A percentile compares a stretch with the other conserved stretches of the same genome.
Conservation (phyloP, 2,797 vertebrate genomes). For the Pseudomugil tenellus region DNA sequence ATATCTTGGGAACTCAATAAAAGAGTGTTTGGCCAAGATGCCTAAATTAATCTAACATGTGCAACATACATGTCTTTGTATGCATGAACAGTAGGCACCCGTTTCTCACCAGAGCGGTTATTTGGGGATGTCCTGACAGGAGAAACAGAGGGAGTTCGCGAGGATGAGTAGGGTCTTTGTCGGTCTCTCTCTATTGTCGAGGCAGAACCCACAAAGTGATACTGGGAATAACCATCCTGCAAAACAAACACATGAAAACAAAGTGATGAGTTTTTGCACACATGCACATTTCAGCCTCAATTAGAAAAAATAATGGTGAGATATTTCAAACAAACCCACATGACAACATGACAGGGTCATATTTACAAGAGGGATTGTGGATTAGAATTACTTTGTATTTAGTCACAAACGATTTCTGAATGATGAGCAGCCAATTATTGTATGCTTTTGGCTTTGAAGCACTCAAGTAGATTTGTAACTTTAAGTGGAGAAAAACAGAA, state of each 20-base stretch:
- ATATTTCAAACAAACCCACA: background rate
- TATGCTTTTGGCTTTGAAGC: background rate
- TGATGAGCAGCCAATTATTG: background rate
- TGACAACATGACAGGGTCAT: background rate
- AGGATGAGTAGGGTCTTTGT: constrained; percentile 97
- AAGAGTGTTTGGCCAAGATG: background rate
- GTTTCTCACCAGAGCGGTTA: constrained; percentile 94
- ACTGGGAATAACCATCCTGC: constrained; percentile 98
- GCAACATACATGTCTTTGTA: no score
- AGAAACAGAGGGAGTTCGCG: constrained; percentile 96
- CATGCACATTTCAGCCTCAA: constrained; percentile 2
- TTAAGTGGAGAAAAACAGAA: background rate
- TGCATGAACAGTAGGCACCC: background rate
- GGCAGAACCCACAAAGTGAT: constrained; percentile 98
- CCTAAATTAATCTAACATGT: no score
- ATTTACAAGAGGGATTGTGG: background rate
- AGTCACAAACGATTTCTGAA: background rate
- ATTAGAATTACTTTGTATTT: background rate
- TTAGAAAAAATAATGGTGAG: background rate
- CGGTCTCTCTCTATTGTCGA: constrained; percentile 98
- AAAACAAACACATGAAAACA: constrained; percentile 45
- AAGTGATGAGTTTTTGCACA: background rate
- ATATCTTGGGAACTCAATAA: background rate
- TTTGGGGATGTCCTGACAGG: constrained; percentile 97
- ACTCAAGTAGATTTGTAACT: constrained; percentile 1